Evolutionary conservation across 2,797 vertebrate species (phyloP).

Genomic region (Gymnothorax reevesii): DNA sequence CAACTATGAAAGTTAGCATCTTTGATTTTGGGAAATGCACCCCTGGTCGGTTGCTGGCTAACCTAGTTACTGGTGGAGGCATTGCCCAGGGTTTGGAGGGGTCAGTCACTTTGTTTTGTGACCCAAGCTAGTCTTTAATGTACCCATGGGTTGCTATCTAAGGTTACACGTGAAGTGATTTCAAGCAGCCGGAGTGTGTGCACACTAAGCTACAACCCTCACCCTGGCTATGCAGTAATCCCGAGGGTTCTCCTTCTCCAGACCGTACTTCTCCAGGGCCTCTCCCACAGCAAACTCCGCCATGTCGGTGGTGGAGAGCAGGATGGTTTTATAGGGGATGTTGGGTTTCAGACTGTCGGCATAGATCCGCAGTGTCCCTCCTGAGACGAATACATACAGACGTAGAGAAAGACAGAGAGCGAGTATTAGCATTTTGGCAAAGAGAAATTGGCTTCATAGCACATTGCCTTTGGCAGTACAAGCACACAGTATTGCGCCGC

Average conservation of each 20-base stretch:
- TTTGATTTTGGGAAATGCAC: no score
- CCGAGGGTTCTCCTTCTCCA: conserved; percentile 93
- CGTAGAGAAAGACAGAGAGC: background rate
- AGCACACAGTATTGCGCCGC: background rate
- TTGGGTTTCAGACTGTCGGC: conserved; percentile 96
- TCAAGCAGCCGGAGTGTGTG: no score
- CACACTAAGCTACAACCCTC: no score
- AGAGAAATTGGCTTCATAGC: background rate
- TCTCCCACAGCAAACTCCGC: conserved; percentile 94
- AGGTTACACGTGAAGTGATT: no score
- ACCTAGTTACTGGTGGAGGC: background rate
- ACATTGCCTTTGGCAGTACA: background rate
- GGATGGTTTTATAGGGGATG: conserved; percentile 97
- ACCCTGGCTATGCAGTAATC: conserved; percentile 94
- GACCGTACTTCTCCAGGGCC: conserved; percentile 93
- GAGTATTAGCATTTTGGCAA: background rate
- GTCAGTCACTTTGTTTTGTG: background rate
- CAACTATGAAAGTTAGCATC: no score
- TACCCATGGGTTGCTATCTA: no score
- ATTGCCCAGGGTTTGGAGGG: background rate
- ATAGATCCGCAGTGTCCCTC: conserved; percentile 93
- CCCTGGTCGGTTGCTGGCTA: background rate
- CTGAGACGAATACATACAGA: conserved; percentile 57
- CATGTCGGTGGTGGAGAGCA: conserved; percentile 91
- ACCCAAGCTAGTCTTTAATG: no score